Percentiles rank a stretch among this genome's conserved stretches.
Conservation (phyloP, 1,140 invertebrate genomes). For the Rhagoletis zephyria region DNA sequence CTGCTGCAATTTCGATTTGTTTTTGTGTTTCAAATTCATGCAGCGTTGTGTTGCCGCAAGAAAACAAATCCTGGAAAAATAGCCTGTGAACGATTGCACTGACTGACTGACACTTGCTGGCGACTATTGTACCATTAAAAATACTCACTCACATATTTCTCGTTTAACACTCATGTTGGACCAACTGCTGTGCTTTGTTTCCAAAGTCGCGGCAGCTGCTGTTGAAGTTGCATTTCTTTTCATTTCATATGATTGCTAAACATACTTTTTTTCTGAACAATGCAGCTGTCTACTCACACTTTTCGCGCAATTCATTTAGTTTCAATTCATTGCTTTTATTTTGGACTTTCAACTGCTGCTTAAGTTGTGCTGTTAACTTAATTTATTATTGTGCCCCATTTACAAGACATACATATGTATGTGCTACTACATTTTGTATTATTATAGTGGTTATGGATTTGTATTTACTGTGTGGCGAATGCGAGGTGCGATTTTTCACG, state of each 20-base stretch:
- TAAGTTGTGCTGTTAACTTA: conserved; percentile 20
- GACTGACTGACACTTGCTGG: neutral
- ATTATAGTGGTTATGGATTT: neutral
- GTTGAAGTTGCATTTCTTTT: neutral
- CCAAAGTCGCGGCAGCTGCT: neutral
- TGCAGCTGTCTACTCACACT: neutral
- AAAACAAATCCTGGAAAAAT: neutral
- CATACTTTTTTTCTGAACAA: neutral
- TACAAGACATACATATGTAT: neutral
- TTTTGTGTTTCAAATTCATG: neutral
- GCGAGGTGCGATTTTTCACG: conserved; percentile 28
- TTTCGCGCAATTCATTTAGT: neutral
- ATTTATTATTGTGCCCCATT: conserved; percentile 38
- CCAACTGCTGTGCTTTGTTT: neutral
- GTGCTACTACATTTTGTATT: neutral
- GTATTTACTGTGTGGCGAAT: neutral
- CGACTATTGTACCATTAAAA: neutral
- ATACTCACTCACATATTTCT: neutral
- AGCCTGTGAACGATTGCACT: neutral
- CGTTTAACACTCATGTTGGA: conserved; percentile 11
- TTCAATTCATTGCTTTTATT: neutral
- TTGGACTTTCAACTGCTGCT: neutral
- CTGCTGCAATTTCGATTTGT: conserved; percentile 10
- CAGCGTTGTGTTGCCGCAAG: neutral
- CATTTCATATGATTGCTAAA: neutral